phyloP scores from a whole-genome alignment of 1,140 invertebrate genomes.

The Halesus radiatus region DNA sequence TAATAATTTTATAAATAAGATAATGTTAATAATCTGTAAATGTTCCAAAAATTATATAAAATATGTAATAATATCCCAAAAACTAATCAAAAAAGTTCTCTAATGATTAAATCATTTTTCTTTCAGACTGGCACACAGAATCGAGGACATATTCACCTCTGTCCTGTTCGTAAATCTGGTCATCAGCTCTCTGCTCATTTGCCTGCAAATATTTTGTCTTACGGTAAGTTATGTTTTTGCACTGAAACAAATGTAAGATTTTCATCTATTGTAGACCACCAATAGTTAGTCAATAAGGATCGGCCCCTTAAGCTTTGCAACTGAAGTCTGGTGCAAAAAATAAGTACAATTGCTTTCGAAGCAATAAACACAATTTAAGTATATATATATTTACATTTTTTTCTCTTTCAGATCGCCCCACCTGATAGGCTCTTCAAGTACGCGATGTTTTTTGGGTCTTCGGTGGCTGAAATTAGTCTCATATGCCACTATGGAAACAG shows the following conservation, averaged over 20 bases:
- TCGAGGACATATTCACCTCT: neutral
- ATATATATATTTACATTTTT: neutral
- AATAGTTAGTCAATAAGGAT: too few relatives aligned
- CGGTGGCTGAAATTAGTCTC: slow-evolving; percentile 18
- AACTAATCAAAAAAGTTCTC: too few relatives aligned
- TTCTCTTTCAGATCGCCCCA: slow-evolving; percentile 30
- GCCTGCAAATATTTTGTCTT: slow-evolving; percentile 29
- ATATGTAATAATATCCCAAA: too few relatives aligned
- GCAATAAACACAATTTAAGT: too few relatives aligned
- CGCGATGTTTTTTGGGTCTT: neutral
- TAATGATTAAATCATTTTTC: neutral
- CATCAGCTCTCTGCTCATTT: slow-evolving; percentile 27
- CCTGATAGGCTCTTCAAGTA: neutral
- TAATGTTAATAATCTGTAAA: too few relatives aligned
- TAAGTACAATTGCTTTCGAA: too few relatives aligned
- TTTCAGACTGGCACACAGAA: slow-evolving; percentile 1
- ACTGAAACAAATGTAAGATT: too few relatives aligned
- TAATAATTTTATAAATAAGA: too few relatives aligned
- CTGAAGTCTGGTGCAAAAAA: too few relatives aligned
- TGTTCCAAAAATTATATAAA: too few relatives aligned
- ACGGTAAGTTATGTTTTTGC: slow-evolving; percentile 16
- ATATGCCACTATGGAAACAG: slow-evolving; percentile 38
- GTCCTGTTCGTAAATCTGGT: slow-evolving; percentile 15
- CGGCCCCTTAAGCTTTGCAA: too few relatives aligned
- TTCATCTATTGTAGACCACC: too few relatives aligned